Base-by-base conservation (phyloP, 2,888 invertebrate species). In the Tenthredo mesomela region DNA sequence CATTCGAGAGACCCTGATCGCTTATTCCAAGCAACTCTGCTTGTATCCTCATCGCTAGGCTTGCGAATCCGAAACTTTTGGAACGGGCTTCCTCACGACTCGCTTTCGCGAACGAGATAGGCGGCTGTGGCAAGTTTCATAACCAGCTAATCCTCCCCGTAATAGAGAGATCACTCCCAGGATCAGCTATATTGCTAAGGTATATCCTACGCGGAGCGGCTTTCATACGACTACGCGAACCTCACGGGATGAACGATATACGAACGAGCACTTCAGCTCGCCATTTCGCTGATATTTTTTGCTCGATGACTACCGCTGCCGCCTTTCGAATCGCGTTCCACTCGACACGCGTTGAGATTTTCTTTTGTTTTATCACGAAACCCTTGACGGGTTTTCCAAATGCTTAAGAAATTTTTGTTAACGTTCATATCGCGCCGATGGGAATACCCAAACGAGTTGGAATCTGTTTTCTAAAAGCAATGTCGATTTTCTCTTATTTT, bases 101-200 rank as follows among this genome's bases (percentile, higher is more conserved):
- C 61, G 80, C 15, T 80, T 80, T 61, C 80, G 37, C 21, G 58
- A 40, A 40, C 15, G 80, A 80, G 54, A n/a, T 65, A 80, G 82
- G 47, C 71, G 50, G 18, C 70, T 85, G 86, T 85, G 85, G 87
- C 84, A 88, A 92, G 91, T 91, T 92, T 91, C 91, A 90, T 91
- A 92, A 92, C 91, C 90, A 90, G 90, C 91, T 91, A 92, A 92
- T 92, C 92, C 90, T 86, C 86, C 87, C 88, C 87, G 91, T 92
- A 92, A 92, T 92, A 90, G 89, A 91, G 91, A 91, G 90, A 92
- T 92, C 90, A 90, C 87, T 43, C 73, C 73, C 77, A 71, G 82
- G 82, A 67, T 70, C 82, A 82, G 47, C 47, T 67, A 82, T 70
- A 47, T 82, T 70, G 82, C 82, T 77, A 77, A 47, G 29, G 77